Evolutionary conservation across 2,888 invertebrate genomes (phyloP).

Genomic region (Drosophila greeni): DNA sequence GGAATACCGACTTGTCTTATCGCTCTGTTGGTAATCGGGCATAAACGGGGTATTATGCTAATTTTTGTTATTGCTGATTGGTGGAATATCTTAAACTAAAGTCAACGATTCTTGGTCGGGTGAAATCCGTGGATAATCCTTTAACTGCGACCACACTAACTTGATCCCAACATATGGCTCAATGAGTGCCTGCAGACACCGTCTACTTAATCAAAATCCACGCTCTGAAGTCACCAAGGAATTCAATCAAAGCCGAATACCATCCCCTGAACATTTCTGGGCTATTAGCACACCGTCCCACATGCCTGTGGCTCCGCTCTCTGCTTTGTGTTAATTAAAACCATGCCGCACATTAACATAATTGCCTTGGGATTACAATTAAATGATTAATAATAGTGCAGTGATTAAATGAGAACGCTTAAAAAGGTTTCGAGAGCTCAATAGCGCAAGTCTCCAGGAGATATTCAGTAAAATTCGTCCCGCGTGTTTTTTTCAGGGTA

Average conservation of each 20-base stretch:
- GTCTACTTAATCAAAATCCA: background rate
- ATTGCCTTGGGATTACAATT: constrained; percentile 66
- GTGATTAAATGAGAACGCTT: background rate
- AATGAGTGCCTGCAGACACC: background rate
- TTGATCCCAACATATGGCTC: background rate
- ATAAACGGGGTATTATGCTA: constrained; percentile 52
- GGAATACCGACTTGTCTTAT: constrained; percentile 1
- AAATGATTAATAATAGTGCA: constrained; percentile 56
- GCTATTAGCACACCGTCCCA: constrained; percentile 1
- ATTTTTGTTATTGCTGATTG: constrained; percentile 29
- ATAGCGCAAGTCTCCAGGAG: background rate
- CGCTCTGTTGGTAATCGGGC: constrained; percentile 2
- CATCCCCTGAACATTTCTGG: background rate
- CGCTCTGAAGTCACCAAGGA: constrained; percentile 1
- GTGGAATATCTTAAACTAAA: constrained; percentile 1
- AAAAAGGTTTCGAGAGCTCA: background rate
- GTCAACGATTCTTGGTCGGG: background rate
- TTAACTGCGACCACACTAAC: background rate
- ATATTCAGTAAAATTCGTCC: background rate
- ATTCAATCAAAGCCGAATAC: constrained; percentile 1
- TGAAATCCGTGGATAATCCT: background rate
- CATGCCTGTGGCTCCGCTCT: background rate
- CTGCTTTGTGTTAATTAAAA: constrained; percentile 6
- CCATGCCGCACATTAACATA: constrained; percentile 43
- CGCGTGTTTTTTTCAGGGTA: background rate